These are phyloP conservation scores for Pipa parva DNA, from an alignment of 2,113 vertebrate species.

Conservation along the genomic window DNA sequence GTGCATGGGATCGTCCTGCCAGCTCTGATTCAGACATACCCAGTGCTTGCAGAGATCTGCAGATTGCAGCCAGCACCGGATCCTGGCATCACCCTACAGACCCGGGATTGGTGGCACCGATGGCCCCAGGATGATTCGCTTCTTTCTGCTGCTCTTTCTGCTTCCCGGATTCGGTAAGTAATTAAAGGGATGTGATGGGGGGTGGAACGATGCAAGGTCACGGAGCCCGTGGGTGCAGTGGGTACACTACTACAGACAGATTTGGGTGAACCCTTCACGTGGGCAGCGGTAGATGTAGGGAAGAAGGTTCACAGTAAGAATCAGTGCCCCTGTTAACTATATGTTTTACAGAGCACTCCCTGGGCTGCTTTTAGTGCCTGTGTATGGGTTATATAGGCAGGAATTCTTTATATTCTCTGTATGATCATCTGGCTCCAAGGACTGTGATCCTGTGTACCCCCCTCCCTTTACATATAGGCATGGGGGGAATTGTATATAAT, in stretches of 20 bases:
- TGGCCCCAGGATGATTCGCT: slow-evolving; percentile 27
- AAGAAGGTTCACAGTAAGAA: not conserved
- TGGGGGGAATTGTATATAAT: no score
- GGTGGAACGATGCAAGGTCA: no score
- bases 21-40: no score
- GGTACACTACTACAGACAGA: not conserved
- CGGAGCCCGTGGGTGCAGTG: no score
- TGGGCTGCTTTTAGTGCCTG: no score
- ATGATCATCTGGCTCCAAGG: no score
- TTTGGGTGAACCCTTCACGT: not conserved
- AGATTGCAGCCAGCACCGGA: slow-evolving; percentile 4
- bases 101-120: not conserved
- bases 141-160: slow-evolving; percentile 9
- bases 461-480: not conserved
- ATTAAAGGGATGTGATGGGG: not conserved
- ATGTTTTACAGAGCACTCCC: no score
- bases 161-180: slow-evolving; percentile 18
- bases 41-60: no score
- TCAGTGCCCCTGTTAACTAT: no score
- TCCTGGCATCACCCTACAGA: not conserved
- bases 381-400: no score
- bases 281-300: not conserved
- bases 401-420: no score
- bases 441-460: no score
- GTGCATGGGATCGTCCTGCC: not conserved